Evolutionary conservation across 1,140 invertebrate genomes (phyloP).

Genomic region (Anthonomus grandis): DNA sequence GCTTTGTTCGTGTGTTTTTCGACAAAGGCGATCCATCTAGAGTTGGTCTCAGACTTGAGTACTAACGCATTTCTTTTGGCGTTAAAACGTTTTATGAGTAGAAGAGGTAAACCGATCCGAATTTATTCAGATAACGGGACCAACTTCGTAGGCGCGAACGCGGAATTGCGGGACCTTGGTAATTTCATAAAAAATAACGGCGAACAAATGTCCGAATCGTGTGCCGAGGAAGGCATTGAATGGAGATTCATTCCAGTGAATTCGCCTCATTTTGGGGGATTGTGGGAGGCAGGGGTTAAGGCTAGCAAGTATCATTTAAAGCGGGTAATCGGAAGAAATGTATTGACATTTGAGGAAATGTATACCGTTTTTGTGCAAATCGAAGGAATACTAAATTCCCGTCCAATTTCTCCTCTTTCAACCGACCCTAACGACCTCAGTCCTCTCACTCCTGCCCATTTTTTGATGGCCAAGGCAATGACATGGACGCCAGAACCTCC

Average conservation of each 20-base stretch:
- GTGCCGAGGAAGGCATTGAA: neutral
- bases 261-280: neutral
- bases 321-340: neutral
- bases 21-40: no score
- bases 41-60: slow-evolving; percentile 19
- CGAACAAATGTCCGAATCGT: neutral
- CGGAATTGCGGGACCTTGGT: neutral
- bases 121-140: slow-evolving; percentile 35
- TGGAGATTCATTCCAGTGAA: neutral
- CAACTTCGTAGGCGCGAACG: slow-evolving; percentile 17
- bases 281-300: neutral
- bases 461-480: neutral
- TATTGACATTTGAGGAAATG: slow-evolving; percentile 1
- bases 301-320: neutral
- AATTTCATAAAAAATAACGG: neutral
- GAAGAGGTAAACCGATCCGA: slow-evolving; percentile 2
- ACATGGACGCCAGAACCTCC: no score
- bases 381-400: neutral
- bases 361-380: neutral
- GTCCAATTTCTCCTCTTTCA: neutral
- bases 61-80: slow-evolving; percentile 31
- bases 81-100: slow-evolving; percentile 38
- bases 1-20: no score
- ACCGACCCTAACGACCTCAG: neutral
- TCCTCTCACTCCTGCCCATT: neutral